Base-by-base conservation (phyloP, 2,888 invertebrate species). In the Cabera pusaria region DNA sequence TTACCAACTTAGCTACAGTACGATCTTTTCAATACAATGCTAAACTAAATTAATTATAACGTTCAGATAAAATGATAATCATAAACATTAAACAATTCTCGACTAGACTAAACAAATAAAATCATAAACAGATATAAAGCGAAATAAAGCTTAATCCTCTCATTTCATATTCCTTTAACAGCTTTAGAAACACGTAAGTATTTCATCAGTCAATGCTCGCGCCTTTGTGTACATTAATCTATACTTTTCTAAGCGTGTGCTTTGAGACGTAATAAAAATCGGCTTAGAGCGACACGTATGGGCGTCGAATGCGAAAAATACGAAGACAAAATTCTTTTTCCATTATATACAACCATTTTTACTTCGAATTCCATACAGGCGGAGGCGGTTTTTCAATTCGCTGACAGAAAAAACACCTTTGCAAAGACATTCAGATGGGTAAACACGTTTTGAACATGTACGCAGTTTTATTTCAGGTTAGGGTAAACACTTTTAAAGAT, bases 191-290 rank as follows among this genome's bases (percentile, higher is more conserved):
- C 45, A 52, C 40, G 47, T 51, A 35, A 47, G 53, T 51, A 47
- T 64, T 64, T 62, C 64, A 59, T 59, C 59, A 69, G 64, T 64
- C 67, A 65, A 61, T 60, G 53, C 60, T 64, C 68, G 59, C 60
- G 53, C 52, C 60, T 71, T 41, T 75, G 58, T 70, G 52, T 59
- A 68, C 60, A 67, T 69, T 78, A 78, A 76, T 80, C 72, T 77
- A 66, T 72, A 70, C 67, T 70, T 75, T 73, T 68, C 64, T 69
- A 65, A 73, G 70, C 63, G 68, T 70, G 35, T 26, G 41, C 59
- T 76, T 79, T 77, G 72, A 79, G 70, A 70, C 58, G 83, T 75
- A 83, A 86, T 86, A 87, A 86, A 85, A 82, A 80, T 78, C 81
- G 80, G 73, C 84, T 86, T 84, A 80, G 63, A 51, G 52, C 65